Evolutionary conservation across 2,113 vertebrate species (phyloP).

Genomic region (Oryzias curvinotus): DNA sequence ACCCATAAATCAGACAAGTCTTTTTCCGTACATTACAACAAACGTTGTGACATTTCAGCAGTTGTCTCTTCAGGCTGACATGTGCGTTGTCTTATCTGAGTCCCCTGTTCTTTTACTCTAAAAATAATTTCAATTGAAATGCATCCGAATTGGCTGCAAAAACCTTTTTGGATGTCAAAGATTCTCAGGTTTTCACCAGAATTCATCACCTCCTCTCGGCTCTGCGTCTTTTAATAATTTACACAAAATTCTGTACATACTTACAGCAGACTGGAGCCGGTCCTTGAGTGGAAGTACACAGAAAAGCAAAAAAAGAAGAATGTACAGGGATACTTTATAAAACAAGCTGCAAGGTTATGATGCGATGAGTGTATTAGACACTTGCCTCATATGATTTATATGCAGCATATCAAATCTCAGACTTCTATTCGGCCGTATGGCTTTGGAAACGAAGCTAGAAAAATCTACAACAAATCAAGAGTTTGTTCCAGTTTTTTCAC

Average conservation of each 20-base stretch:
- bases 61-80: conserved; percentile 38
- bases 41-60: conserved; percentile 26
- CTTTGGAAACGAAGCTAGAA: conserved; percentile 24
- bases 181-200: conserved; percentile 54
- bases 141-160: conserved; percentile 58
- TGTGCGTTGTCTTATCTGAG: conserved; percentile 45
- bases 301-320: conserved; percentile 44
- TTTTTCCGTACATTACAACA: conserved; percentile 48
- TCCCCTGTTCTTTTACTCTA: conserved; percentile 54
- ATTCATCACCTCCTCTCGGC: conserved; percentile 46
- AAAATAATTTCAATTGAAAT: conserved; percentile 71
- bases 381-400: conserved; percentile 22
- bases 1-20: conserved; percentile 62
- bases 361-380: conserved; percentile 29
- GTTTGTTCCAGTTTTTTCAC: conserved; percentile 4
- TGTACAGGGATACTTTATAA: conserved; percentile 42
- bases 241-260: conserved; percentile 85
- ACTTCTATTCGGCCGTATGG: conserved; percentile 27
- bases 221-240: conserved; percentile 78
- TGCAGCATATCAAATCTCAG: conserved; percentile 13
- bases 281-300: conserved; percentile 56
- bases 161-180: conserved; percentile 27
- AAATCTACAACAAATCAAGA: conserved; percentile 19
- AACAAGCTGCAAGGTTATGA: conserved; percentile 23
- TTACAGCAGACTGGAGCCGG: conserved; percentile 76